A percentile compares a stretch with the other conserved stretches of the same genome.
phyloP scores from a whole-genome alignment of 1,140 invertebrate genomes.

The Odontomachus brunneus region DNA sequence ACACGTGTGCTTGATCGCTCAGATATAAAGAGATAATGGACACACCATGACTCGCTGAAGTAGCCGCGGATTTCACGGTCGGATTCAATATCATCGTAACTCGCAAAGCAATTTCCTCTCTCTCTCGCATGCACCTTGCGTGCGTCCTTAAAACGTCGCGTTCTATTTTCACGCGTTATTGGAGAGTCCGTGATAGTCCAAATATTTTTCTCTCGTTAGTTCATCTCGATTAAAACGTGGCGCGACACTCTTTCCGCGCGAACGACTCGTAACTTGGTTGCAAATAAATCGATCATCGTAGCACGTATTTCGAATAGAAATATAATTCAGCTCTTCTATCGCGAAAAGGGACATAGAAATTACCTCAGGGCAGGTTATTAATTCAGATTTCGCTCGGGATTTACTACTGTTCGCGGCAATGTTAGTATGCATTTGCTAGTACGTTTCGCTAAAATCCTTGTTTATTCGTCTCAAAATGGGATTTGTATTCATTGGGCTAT shows the following conservation, averaged over 20 bases:
- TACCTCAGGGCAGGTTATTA: not conserved
- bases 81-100: constrained; percentile 55
- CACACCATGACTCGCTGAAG: constrained; percentile 17
- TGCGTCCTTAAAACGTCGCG: not conserved
- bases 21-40: constrained; percentile 36
- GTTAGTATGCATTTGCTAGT: too few relatives aligned
- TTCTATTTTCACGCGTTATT: not conserved
- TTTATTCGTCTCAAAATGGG: not conserved
- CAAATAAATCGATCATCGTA: not conserved
- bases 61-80: constrained; percentile 19
- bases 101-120: constrained; percentile 18
- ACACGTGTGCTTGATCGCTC: constrained; percentile 47
- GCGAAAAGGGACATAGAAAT: too few relatives aligned
- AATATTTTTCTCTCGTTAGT: too few relatives aligned
- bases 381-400: not conserved
- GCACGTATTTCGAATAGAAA: too few relatives aligned
- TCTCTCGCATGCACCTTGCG: not conserved
- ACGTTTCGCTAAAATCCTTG: not conserved
- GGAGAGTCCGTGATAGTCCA: too few relatives aligned
- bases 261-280: not conserved
- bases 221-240: not conserved
- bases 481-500: not conserved
- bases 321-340: too few relatives aligned
- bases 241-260: not conserved
- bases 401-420: not conserved